Base-by-base conservation (phyloP, 2,888 invertebrate genomes). In the Abrostola triplasia region DNA sequence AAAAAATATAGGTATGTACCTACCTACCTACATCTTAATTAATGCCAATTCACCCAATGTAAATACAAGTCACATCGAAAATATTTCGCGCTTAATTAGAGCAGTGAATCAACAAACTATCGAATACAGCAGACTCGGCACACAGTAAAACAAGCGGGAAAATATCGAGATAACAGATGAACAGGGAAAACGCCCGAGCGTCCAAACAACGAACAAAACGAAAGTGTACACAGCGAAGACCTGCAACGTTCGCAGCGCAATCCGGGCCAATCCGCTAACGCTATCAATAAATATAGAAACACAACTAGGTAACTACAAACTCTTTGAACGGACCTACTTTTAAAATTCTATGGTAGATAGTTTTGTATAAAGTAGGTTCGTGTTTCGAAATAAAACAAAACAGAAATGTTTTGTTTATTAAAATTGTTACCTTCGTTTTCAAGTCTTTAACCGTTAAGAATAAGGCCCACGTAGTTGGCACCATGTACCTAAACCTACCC, bases 71-170 rank as follows among this genome's bases (percentile, higher is more conserved):
- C 6, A 44, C 8, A 44, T 8, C 11, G 13, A 44, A 63, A 59
- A 58, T 38, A 70, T 55, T 38, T 49, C 36, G 10, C 35, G 49
- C 47, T 62, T 77, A 68, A 74, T 71, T 67, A 70, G 53, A 48
- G 36, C 67, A 67, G 64, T 73, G 66, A 79, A 74, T 76, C 67
- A 76, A 56, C 62, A 37, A 72, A 75, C 73, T 75, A 73, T 65
- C 62, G 42, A 53, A 50, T 58, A 64, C 60, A 67, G 64, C 67
- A 52, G 65, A 64, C 57, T 60, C 58, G 12, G 38, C 50, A 59
- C 67, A 76, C 61, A 59, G 59, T 53, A 52, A 59, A 64, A 65
- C 42, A 51, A 52, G 42, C 65, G 51, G 64, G 42, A 71, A 70
- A 76, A 76, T 62, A 74, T 62, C 38, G 61, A 60, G 60, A 63